A percentile compares a stretch with the other conserved stretches of the same genome.
phyloP scores from a whole-genome alignment of 2,113 vertebrate species.

The Uropsilus gracilis region DNA sequence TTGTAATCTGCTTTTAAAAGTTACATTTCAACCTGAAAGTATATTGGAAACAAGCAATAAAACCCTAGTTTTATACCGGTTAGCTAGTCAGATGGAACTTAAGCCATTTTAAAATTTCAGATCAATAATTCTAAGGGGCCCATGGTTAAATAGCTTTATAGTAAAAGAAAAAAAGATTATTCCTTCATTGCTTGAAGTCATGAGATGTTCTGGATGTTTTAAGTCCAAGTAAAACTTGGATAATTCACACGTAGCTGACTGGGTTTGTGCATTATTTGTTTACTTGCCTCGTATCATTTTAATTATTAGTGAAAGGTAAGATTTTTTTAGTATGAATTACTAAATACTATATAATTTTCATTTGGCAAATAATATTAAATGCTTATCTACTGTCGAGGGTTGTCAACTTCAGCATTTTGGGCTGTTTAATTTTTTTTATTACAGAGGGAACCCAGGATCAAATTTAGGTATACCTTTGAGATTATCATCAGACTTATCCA shows the following conservation, averaged over 20 bases:
- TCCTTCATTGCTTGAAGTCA: background rate
- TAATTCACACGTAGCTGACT: constrained; percentile 7
- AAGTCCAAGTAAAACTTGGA: background rate
- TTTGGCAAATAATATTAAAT: constrained; percentile 16
- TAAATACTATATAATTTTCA: background rate
- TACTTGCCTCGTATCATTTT: background rate
- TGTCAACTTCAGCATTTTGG: background rate
- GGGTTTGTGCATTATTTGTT: background rate
- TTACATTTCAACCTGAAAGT: background rate
- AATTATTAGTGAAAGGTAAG: background rate
- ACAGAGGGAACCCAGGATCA: background rate
- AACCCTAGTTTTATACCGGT: background rate
- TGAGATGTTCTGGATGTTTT: background rate
- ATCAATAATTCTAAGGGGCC: background rate
- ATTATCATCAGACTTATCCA: background rate
- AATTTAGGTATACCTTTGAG: background rate
- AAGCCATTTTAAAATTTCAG: background rate
- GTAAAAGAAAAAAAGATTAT: background rate
- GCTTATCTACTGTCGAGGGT: background rate
- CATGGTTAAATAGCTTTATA: background rate
- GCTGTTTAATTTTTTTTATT: background rate
- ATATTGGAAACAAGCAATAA: background rate
- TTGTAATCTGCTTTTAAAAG: background rate
- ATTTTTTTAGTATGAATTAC: constrained; percentile 6
- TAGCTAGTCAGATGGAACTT: background rate